A percentile compares a stretch with the other conserved stretches of the same genome.
phyloP scores from a whole-genome alignment of 1,140 invertebrate species.

The Drosophila arizonae region DNA sequence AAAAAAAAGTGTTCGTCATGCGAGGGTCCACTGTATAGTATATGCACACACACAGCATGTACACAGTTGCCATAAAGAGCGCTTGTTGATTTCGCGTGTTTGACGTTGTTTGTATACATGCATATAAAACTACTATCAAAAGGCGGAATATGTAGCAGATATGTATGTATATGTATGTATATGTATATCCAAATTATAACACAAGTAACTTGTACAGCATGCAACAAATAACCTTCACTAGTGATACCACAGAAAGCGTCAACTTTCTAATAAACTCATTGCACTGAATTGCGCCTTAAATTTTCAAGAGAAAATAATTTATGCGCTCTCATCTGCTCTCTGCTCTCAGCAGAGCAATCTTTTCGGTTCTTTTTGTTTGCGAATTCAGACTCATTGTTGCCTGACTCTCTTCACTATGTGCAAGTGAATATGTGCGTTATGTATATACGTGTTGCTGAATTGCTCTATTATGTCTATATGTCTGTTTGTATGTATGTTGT shows the following conservation, averaged over 20 bases:
- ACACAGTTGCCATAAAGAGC: constrained; percentile 46
- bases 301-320: background rate
- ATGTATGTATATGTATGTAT: no score
- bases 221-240: constrained; percentile 6
- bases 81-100: constrained; percentile 42
- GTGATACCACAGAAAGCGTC: constrained; percentile 40
- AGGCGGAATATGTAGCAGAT: constrained; percentile 17
- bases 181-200: constrained; percentile 18
- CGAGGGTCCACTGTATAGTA: no score
- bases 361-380: constrained; percentile 2
- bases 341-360: constrained; percentile 3
- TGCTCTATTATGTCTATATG: no score
- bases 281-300: constrained; percentile 21
- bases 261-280: constrained; percentile 66
- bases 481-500: background rate
- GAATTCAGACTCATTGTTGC: background rate
- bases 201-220: constrained; percentile 3
- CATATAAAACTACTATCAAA: constrained; percentile 7
- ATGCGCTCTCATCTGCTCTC: background rate
- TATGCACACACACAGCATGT: background rate
- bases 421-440: background rate
- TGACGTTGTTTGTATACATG: constrained; percentile 24
- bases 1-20: no score
- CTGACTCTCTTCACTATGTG: background rate
- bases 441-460: background rate